Evolutionary conservation across 1,140 invertebrate species (phyloP), one percentile per base, ranked within the genome.

Genomic region (Charaxes varanes): DNA sequence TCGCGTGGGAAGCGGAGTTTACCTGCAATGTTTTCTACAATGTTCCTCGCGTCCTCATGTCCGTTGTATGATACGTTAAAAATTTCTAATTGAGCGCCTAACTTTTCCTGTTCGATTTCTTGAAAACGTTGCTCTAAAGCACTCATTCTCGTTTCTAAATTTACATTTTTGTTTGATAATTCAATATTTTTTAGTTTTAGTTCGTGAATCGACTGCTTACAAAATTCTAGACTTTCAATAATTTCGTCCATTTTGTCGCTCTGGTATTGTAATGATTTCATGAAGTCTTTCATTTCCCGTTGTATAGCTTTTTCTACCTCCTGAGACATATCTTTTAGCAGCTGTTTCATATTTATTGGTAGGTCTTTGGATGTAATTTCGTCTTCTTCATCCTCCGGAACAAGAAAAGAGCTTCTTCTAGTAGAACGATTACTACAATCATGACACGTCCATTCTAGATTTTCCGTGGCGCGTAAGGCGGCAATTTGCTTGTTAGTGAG

Each of bases 91-190:
- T 19, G 30, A 2, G 21, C 38, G 10, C n/a, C 15, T 8, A 52
- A 18, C 10, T 52, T 41, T 4, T 52, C 21, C 37, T 52, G 48
- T 30, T 53, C 50, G 3, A 22, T 12, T 23, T 43, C 40, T 12
- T 47, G 34, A 7, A 43, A 5, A 11, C 38, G 43, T 31, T 53
- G 43, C 41, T 47, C 50, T 18, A 47, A 15, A 2, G 44, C 40
- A 6, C 34, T 40, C 2, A 52, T 10, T 7, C 37, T 31, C 6
- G 18, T 37, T 47, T 53, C 43, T 15, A 53, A 10, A 21, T 47
- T 38, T 10, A 13, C 37, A 33, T 47, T 53, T 31, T 36, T 43
- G 21, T 47, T 43, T 6, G 11, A 21, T 22, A 43, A 19, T 30
- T 53, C 43, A 5, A 23, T 38, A 12, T 53, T 47, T 23, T 47